Percentiles rank a stretch among this genome's conserved stretches.
Conservation (phyloP, 2,888 invertebrate species). For the Epistrophella euchroma region DNA sequence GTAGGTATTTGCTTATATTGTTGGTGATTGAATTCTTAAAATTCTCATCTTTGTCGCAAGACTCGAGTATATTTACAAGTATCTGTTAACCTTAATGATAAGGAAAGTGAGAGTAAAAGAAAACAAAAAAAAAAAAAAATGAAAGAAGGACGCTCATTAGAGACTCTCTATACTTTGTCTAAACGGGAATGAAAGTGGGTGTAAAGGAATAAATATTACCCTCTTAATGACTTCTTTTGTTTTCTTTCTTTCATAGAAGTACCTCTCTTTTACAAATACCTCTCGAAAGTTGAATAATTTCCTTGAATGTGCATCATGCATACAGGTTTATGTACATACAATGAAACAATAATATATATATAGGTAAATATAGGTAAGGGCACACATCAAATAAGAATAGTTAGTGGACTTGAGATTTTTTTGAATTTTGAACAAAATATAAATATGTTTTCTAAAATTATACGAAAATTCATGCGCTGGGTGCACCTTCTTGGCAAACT, state of each 20-base stretch:
- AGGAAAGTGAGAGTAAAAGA: slow-evolving; percentile 38
- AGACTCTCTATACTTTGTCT: slow-evolving; percentile 53
- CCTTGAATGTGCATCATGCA: slow-evolving; percentile 69
- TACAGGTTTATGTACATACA: slow-evolving; percentile 12
- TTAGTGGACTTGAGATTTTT: no score
- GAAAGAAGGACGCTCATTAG: slow-evolving; percentile 71
- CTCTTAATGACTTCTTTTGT: slow-evolving; percentile 75
- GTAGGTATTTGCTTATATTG: slow-evolving; percentile 48
- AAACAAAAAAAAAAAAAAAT: slow-evolving; percentile 31
- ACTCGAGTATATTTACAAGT: slow-evolving; percentile 57
- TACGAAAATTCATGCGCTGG: no score
- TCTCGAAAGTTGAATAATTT: slow-evolving; percentile 69
- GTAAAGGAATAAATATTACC: slow-evolving; percentile 74
- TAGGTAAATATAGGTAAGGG: no score
- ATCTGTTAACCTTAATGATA: slow-evolving; percentile 72
- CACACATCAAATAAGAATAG: no score
- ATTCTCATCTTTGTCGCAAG: slow-evolving; percentile 66
- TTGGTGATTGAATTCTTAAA: slow-evolving; percentile 70
- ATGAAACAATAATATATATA: background rate
- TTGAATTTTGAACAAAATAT: no score
- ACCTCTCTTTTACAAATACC: slow-evolving; percentile 70
- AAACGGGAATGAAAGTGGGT: slow-evolving; percentile 43
- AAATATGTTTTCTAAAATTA: no score
- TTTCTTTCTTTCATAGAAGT: slow-evolving; percentile 70
- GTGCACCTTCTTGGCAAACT: no score